Percentiles rank a stretch among this genome's conserved stretches.
phyloP scores from a whole-genome alignment of 1,140 invertebrate genomes.

The Heliconius melpomene region DNA sequence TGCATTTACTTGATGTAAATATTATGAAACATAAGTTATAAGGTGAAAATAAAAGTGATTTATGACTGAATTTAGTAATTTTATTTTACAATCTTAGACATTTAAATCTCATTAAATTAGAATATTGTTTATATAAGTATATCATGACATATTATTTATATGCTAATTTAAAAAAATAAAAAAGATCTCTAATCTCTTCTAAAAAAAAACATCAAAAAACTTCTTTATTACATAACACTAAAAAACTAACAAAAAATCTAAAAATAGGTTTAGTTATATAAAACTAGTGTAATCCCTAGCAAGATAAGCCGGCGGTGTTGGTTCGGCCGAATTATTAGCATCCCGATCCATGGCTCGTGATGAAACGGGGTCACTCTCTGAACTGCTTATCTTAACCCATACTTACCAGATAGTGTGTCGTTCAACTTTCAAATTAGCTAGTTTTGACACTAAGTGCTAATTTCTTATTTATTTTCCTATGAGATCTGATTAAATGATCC shows the following conservation, averaged over 20 bases:
- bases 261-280: background rate
- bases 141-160: too few relatives aligned
- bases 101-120: too few relatives aligned
- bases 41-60: slow-evolving; percentile 56
- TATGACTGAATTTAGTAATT: slow-evolving; percentile 45
- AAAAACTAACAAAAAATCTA: background rate
- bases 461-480: background rate
- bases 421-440: slow-evolving; percentile 52
- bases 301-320: slow-evolving; percentile 29
- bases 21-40: slow-evolving; percentile 52
- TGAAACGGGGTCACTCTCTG: slow-evolving; percentile 53
- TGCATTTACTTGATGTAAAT: slow-evolving; percentile 74
- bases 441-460: slow-evolving; percentile 5
- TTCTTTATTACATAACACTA: too few relatives aligned
- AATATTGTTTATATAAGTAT: too few relatives aligned
- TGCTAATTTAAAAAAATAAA: too few relatives aligned
- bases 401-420: slow-evolving; percentile 52
- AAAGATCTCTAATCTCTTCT: too few relatives aligned
- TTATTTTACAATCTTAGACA: background rate
- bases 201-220: too few relatives aligned
- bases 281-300: background rate
- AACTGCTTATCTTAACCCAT: slow-evolving; percentile 50
- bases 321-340: slow-evolving; percentile 41
- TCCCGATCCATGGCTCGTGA: slow-evolving; percentile 49
- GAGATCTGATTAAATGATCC: background rate